Evolutionary conservation across 2,113 vertebrate species (phyloP).

Genomic region (Lates calcarifer): DNA sequence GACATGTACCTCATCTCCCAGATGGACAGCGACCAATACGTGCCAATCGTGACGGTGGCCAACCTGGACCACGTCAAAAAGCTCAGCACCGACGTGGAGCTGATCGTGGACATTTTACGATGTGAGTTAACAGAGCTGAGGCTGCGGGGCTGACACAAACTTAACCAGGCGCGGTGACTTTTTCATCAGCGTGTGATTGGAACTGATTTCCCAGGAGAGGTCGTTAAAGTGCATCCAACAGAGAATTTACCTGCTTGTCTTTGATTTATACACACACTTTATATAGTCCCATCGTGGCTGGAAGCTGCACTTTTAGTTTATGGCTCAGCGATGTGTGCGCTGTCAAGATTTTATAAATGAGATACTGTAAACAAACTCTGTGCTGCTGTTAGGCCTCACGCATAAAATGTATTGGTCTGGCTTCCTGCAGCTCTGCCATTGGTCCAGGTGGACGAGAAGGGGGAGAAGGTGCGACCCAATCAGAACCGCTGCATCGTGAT

Average conservation of each 20-base stretch:
- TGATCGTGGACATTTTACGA: constrained; percentile 97
- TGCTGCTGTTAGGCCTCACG: not conserved
- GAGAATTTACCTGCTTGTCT: constrained; percentile 27
- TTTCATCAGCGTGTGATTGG: constrained; percentile 18
- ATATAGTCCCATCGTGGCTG: constrained; percentile 26
- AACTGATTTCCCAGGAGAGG: constrained; percentile 51
- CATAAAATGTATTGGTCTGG: not conserved
- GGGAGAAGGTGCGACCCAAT: constrained; percentile 98
- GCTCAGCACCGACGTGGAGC: constrained; percentile 96
- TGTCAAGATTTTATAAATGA: not conserved
- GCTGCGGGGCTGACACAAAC: not conserved
- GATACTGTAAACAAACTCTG: not conserved
- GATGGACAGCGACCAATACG: constrained; percentile 99
- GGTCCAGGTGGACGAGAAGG: constrained; percentile 99
- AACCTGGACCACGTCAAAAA: constrained; percentile 99
- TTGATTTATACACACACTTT: constrained; percentile 21
- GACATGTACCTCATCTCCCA: constrained; percentile 99
- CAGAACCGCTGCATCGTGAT: constrained; percentile 99
- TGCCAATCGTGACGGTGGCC: constrained; percentile 98
- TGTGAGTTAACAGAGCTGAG: constrained; percentile 90
- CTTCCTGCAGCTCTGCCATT: constrained; percentile 91
- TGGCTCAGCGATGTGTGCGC: not conserved
- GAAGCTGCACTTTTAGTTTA: constrained; percentile 14
- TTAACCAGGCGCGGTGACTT: not conserved
- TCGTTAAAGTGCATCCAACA: constrained; percentile 42